Conservation (phyloP, 2,888 invertebrate species). For the Euspilapteryx auroguttella region DNA sequence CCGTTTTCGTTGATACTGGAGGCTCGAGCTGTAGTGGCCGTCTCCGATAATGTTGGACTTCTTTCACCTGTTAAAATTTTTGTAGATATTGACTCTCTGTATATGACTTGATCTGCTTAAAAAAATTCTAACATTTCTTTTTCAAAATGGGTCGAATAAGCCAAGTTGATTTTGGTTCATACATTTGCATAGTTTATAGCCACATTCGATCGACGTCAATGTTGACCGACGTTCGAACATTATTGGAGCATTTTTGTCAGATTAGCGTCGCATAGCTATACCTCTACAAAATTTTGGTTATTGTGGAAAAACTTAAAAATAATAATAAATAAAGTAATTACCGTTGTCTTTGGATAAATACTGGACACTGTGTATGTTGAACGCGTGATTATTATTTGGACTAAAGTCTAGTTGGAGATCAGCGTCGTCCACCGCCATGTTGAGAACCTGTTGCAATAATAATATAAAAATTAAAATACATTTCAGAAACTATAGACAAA, state of each 20-base stretch:
- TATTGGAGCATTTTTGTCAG: too few species aligned
- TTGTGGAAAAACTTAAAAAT: constrained; percentile 2
- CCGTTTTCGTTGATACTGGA: constrained; percentile 65
- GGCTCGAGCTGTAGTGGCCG: constrained; percentile 80
- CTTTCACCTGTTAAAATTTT: constrained; percentile 66
- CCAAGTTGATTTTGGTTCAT: too few species aligned
- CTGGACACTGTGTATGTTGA: constrained; percentile 85
- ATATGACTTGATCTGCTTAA: too few species aligned
- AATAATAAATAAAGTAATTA: constrained; percentile 7
- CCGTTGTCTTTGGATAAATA: constrained; percentile 84
- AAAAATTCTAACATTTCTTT: too few species aligned
- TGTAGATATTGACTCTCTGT: too few species aligned
- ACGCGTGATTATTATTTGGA: constrained; percentile 81
- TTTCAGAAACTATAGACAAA: too few species aligned
- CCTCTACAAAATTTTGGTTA: too few species aligned
- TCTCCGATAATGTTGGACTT: constrained; percentile 82
- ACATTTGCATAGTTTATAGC: too few species aligned
- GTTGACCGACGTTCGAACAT: too few species aligned
- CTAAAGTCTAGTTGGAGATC: constrained; percentile 86
- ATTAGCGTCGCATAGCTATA: too few species aligned
- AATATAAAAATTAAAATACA: background rate
- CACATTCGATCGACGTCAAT: too few species aligned
- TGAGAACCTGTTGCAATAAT: constrained; percentile 62
- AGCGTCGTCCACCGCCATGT: constrained; percentile 89
- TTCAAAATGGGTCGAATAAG: too few species aligned